phyloP scores from a whole-genome alignment of 2,797 vertebrate genomes.

The Pipistrellus nathusii region DNA sequence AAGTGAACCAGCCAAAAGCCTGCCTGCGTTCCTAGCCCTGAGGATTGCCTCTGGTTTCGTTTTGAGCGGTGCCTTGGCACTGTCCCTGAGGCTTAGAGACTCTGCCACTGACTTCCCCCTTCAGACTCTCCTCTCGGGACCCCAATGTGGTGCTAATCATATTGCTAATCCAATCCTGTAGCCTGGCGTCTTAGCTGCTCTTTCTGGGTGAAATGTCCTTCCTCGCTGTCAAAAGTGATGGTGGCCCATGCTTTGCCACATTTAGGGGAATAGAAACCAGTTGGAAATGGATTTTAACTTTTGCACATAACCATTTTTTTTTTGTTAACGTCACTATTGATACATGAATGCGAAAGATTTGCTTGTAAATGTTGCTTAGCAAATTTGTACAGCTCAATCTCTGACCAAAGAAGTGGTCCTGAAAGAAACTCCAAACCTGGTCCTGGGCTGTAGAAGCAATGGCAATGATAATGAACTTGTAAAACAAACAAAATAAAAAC shows the following conservation, averaged over 20 bases:
- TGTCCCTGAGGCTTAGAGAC: conserved; percentile 67
- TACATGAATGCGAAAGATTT: neutral
- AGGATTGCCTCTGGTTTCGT: conserved; percentile 80
- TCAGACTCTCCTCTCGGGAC: conserved; percentile 71
- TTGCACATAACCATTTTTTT: neutral
- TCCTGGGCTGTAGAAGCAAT: conserved; percentile 69
- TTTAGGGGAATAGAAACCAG: conserved; percentile 54
- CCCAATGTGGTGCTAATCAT: conserved; percentile 77
- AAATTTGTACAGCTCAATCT: neutral
- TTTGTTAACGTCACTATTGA: neutral
- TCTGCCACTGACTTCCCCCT: conserved; percentile 66
- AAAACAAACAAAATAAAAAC: conserved; percentile 81
- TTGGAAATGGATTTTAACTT: conserved; percentile 57
- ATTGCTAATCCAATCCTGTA: conserved; percentile 68
- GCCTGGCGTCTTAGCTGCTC: conserved; percentile 37
- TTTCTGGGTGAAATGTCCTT: conserved; percentile 68
- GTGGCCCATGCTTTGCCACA: conserved; percentile 66
- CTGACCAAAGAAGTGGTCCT: conserved; percentile 42
- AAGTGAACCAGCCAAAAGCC: conserved; percentile 83
- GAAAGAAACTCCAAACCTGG: conserved; percentile 48
- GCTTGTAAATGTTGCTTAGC: conserved; percentile 58
- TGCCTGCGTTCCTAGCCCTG: conserved; percentile 77
- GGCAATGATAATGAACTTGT: conserved; percentile 80
- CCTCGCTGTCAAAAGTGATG: conserved; percentile 65
- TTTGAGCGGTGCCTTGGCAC: conserved; percentile 78